Base-by-base conservation (phyloP, 2,888 invertebrate species). In the Trichopoda pennipes region DNA sequence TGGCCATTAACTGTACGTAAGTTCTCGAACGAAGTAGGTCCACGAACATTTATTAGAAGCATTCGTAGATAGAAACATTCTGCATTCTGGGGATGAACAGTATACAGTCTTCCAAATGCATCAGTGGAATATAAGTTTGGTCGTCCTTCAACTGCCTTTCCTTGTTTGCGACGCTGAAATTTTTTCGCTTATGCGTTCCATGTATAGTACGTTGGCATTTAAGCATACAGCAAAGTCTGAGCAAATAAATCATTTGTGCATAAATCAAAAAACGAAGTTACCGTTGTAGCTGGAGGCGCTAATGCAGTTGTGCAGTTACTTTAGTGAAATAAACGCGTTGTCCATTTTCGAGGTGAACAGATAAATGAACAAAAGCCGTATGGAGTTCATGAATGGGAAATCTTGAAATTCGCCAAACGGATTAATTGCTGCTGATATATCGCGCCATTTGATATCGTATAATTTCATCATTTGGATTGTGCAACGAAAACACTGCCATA, bases 31-130 rank as follows among this genome's bases (percentile, higher is more conserved):
- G n/a, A n/a, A n/a, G 32, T 32, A 32, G 32, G 32, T 32, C 32
- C 32, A 23, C 51, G 61, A 58, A 73, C 61, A 61, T 56, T 73
- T 28, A 61, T 73, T 42, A 61, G 38, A 44, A 73, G 61, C 63
- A 74, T 53, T 55, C 63, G 28, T 14, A 74, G 42, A 53, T 74
- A 74, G 16, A 73, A 74, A n/a, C 60, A 73, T 61, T 73, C 61
- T 17, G 47, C 44, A 61, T 58, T 58, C 17, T 58, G 58, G 19
- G 58, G 58, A 19, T 58, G 58, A n/a, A 58, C 58, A 32, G 32
- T 32, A 32, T 32, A 32, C 32, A 32, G 32, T 32, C 32, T 32
- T 32, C 32, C 32, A 6, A 21, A 35, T 63, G 35, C 35, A 58
- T n/a, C 38, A 32, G 58, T 58, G 14, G 35, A 58, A 58, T 58